These are phyloP conservation scores for Caerostris darwini DNA, from an alignment of 1,140 invertebrate species.

Conservation along the genomic window DNA sequence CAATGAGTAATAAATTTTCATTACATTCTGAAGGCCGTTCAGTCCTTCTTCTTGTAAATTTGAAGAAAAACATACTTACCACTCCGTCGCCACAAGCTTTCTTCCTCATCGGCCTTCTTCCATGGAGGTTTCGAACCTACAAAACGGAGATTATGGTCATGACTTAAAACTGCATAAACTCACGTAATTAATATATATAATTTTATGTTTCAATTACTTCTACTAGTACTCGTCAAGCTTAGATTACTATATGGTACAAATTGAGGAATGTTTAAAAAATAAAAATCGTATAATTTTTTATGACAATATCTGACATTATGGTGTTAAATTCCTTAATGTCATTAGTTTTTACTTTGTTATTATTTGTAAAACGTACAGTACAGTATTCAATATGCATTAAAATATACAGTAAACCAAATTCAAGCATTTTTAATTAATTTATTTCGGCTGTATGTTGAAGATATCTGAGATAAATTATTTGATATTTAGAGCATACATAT, in stretches of 20 bases:
- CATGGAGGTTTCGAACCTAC: neutral
- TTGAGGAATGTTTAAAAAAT: no score
- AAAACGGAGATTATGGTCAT: constrained; percentile 1
- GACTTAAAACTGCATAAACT: constrained; percentile 31
- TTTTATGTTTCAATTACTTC: no score
- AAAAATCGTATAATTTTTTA: no score
- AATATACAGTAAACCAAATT: no score
- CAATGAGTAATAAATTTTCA: constrained; percentile 4
- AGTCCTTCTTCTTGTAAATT: neutral
- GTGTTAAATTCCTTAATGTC: neutral
- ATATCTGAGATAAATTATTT: no score
- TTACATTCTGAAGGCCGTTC: constrained; percentile 9
- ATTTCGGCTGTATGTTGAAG: no score
- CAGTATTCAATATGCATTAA: no score
- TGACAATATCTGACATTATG: no score
- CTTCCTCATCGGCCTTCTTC: neutral
- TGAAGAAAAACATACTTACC: neutral
- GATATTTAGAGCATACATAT: no score
- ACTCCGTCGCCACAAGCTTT: neutral
- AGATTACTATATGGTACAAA: no score
- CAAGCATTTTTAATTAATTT: no score
- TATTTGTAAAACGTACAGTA: neutral
- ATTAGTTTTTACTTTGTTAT: neutral
- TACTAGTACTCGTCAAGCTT: no score
- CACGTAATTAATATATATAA: neutral